Base-by-base conservation (phyloP, 2,797 vertebrate species). In the Peromyscus melanophrys region DNA sequence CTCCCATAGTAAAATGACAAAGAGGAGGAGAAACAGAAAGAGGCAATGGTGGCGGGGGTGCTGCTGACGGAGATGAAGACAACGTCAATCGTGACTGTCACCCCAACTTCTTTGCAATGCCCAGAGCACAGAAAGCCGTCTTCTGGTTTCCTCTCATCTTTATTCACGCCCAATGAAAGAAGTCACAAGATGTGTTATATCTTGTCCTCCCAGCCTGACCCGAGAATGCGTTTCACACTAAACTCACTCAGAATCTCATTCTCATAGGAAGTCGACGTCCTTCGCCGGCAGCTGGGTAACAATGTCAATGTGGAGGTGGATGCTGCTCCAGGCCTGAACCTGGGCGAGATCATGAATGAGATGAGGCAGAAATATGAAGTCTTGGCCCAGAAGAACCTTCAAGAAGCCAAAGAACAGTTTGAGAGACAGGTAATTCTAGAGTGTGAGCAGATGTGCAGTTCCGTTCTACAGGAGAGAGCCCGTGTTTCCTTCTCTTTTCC, bases 321-420 rank as follows among this genome's bases (percentile, higher is more conserved):
- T 1, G 99, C 99, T 0, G 99, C 99, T 82, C 99, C 99, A 1
- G 96, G 99, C 80, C 95, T 97, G 91, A 99, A 99, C 94, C 99
- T 99, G 19, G 97, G 98, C 57, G 98, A 96, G 92, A 16, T 99
- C 49, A 93, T 99, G 98, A 99, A 99, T 0, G 99, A 99, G 7
- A 99, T 99, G 98, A 99, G 99, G 27, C 27, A 98, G 95, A 99
- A 99, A 94, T 99, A 99, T 0, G 99, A 99, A 97, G 3, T 76
- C 94, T 98, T 99, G 98, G 99, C 99, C 63, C 98, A 99, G 1
- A 99, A 99, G 98, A 98, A 99, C 92, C 99, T 99, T 49, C 99
- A 99, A 49, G 99, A 99, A 17, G 99, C 99, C 95, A 99, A 99
- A 97, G 37, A 98, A n/a, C 99, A 97, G 95, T 99, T 99, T 96